Evolutionary conservation across 2,888 invertebrate species (phyloP).

Genomic region (Diarsia mendica): DNA sequence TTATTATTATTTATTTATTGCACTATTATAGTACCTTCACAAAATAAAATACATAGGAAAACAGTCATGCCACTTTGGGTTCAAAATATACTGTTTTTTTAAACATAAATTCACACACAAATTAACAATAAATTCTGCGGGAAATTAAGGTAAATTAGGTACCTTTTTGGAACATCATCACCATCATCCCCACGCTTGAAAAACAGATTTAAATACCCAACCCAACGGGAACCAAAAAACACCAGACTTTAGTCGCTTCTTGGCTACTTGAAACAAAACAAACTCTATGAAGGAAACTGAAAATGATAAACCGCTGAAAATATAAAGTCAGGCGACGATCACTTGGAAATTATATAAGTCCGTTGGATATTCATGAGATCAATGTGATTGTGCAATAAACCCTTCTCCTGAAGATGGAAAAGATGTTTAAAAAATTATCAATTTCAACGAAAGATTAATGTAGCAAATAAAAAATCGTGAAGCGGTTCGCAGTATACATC

Average conservation of each 20-base stretch:
- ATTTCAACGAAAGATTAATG: background rate
- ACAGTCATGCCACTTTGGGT: background rate
- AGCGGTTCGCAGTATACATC: too few species aligned
- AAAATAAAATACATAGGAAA: background rate
- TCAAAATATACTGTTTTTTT: background rate
- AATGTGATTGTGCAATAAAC: conserved; percentile 9
- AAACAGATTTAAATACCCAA: background rate
- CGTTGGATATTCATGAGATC: background rate
- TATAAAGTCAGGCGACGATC: background rate
- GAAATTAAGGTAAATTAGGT: background rate
- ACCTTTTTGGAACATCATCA: background rate
- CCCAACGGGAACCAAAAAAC: conserved; percentile 2
- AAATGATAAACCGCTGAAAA: conserved; percentile 16
- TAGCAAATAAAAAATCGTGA: too few species aligned
- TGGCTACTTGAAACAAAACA: background rate
- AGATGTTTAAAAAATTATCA: conserved; percentile 1
- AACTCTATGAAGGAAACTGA: conserved; percentile 2
- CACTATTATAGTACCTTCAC: background rate
- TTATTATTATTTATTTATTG: background rate
- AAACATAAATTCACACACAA: background rate
- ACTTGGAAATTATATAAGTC: background rate
- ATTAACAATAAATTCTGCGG: background rate
- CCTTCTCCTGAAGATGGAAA: background rate
- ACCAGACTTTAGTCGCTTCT: conserved; percentile 6
- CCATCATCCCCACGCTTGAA: background rate